A percentile compares a stretch with the other conserved stretches of the same genome.
Conservation (phyloP, 1,140 invertebrate genomes). For the Phenacoccus solenopsis region DNA sequence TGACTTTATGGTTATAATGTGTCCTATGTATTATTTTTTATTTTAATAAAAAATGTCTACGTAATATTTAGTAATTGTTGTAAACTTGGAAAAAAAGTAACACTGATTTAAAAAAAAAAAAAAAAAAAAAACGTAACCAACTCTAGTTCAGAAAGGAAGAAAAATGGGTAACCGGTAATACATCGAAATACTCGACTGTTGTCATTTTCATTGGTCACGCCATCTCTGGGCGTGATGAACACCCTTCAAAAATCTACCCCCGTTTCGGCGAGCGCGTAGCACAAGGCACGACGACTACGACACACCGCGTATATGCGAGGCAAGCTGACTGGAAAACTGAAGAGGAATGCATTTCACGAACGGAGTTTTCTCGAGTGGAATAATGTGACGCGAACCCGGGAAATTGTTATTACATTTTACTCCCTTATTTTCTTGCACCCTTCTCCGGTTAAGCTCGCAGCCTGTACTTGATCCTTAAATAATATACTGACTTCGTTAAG, state of each 20-base stretch:
- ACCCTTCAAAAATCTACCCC: conserved; percentile 11
- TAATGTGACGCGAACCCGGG: conserved; percentile 13
- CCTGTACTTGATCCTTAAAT: conserved; percentile 17
- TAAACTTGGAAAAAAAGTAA: too few species aligned
- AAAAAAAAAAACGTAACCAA: too few species aligned
- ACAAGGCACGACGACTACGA: too few species aligned
- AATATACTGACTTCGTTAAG: conserved; percentile 18
- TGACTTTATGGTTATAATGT: too few species aligned
- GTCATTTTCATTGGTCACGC: conserved; percentile 17
- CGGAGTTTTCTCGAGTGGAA: conserved; percentile 13
- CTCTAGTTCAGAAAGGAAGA: too few species aligned
- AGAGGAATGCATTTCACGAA: conserved; percentile 16
- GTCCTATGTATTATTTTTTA: too few species aligned
- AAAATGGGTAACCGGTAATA: background rate
- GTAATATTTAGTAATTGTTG: too few species aligned
- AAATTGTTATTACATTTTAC: conserved; percentile 18
- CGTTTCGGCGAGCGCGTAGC: too few species aligned
- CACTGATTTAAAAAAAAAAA: too few species aligned
- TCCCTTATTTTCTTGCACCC: conserved; percentile 17
- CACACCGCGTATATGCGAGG: background rate
- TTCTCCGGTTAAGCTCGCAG: conserved; percentile 9
- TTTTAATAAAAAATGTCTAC: too few species aligned
- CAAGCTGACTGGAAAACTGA: conserved; percentile 10
- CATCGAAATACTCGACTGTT: background rate
- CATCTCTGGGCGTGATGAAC: conserved; percentile 16